Evolutionary conservation across 1,140 invertebrate species (phyloP).

Genomic region (Leguminivora glycinivorella): DNA sequence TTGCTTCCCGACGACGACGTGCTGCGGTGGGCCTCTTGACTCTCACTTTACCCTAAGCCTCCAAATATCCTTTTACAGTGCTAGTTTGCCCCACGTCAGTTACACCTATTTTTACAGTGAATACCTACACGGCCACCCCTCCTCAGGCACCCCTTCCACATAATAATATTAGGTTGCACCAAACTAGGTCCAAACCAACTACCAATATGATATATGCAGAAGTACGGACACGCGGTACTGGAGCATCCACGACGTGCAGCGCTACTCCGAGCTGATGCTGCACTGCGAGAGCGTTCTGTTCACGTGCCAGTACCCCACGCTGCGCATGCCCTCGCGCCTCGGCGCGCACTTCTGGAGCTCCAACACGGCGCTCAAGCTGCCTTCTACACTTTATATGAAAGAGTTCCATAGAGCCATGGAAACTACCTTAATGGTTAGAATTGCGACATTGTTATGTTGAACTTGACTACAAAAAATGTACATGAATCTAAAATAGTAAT

Average conservation of each 20-base stretch:
- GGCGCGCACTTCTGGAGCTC: slow-evolving; percentile 55
- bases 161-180: too few relatives aligned
- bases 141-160: too few relatives aligned
- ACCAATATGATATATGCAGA: slow-evolving; percentile 36
- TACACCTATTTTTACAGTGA: too few relatives aligned
- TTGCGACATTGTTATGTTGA: too few relatives aligned
- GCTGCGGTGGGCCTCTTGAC: slow-evolving; percentile 42
- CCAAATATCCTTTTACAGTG: too few relatives aligned
- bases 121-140: too few relatives aligned
- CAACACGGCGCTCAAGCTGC: slow-evolving; percentile 54
- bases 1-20: slow-evolving; percentile 54
- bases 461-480: too few relatives aligned
- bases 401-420: slow-evolving; percentile 53
- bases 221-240: slow-evolving; percentile 52
- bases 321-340: slow-evolving; percentile 47
- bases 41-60: too few relatives aligned
- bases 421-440: slow-evolving; percentile 56
- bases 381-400: slow-evolving; percentile 47
- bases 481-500: too few relatives aligned
- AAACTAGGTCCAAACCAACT: too few relatives aligned
- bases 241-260: slow-evolving; percentile 62
- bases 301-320: slow-evolving; percentile 59
- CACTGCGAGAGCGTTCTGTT: slow-evolving; percentile 62
- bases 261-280: slow-evolving; percentile 52
- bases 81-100: too few relatives aligned